Conservation (phyloP, 2,888 invertebrate genomes). For the Tetragonula carbonaria region DNA sequence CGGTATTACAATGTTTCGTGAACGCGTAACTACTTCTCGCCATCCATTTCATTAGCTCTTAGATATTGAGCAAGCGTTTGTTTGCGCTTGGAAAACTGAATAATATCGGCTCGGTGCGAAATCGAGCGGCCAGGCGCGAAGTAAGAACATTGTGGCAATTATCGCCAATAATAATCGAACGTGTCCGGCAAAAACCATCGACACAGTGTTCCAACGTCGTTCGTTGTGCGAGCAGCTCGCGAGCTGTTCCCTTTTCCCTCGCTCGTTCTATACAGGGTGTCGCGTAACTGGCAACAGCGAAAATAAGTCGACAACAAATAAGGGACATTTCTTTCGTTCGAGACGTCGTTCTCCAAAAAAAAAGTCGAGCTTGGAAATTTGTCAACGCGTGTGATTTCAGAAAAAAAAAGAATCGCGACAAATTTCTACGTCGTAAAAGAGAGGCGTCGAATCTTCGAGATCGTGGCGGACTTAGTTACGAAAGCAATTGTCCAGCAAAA, state of each 20-base stretch:
- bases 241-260: slow-evolving; percentile 29
- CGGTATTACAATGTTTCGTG: slow-evolving; percentile 18
- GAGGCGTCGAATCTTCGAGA: no score
- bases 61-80: slow-evolving; percentile 12
- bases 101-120: slow-evolving; percentile 10
- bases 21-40: slow-evolving; percentile 17
- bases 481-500: no score
- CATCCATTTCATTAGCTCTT: slow-evolving; percentile 8
- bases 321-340: no score
- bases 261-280: not conserved
- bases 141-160: slow-evolving; percentile 24
- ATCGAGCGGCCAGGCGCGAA: slow-evolving; percentile 5
- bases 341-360: no score
- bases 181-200: slow-evolving; percentile 30
- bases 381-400: no score
- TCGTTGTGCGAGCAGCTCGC: slow-evolving; percentile 23
- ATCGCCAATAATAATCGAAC: slow-evolving; percentile 40
- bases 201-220: slow-evolving; percentile 17
- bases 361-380: no score
- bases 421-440: no score
- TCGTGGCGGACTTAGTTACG: no score
- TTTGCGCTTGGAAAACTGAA: not conserved
- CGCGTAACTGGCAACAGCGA: no score
- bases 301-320: no score
- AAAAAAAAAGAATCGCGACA: no score